Evolutionary conservation across 2,888 invertebrate species (phyloP).

Genomic region (Xylocampa areola): DNA sequence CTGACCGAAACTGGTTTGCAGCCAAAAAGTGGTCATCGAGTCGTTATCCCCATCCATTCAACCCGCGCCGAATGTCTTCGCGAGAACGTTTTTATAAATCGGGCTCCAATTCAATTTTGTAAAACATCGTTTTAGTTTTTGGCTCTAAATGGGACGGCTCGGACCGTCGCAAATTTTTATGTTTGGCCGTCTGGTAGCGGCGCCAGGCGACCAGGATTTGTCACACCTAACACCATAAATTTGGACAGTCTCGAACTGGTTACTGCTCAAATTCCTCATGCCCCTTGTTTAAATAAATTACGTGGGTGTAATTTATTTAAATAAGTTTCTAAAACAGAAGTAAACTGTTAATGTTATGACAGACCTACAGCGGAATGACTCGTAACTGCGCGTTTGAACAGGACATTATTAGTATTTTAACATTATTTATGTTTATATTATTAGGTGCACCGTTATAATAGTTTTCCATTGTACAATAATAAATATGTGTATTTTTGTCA

Average conservation of each 20-base stretch:
- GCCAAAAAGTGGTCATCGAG: slow-evolving; percentile 68
- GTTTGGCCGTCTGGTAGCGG: slow-evolving; percentile 42
- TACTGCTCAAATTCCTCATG: slow-evolving; percentile 49
- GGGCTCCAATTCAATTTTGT: slow-evolving; percentile 58
- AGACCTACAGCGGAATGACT: slow-evolving; percentile 14
- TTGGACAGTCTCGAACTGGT: slow-evolving; percentile 41
- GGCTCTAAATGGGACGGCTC: slow-evolving; percentile 57
- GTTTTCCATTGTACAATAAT: slow-evolving; percentile 18
- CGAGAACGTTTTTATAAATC: slow-evolving; percentile 64
- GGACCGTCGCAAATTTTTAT: slow-evolving; percentile 49
- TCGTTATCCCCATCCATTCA: slow-evolving; percentile 75
- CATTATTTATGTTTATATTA: slow-evolving; percentile 14
- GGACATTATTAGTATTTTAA: slow-evolving; percentile 11
- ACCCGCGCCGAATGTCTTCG: slow-evolving; percentile 65
- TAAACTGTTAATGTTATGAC: slow-evolving; percentile 37
- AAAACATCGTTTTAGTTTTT: slow-evolving; percentile 67
- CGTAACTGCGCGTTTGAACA: slow-evolving; percentile 14
- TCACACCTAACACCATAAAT: slow-evolving; percentile 47
- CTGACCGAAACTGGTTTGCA: slow-evolving; percentile 72
- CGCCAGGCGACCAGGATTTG: slow-evolving; percentile 56
- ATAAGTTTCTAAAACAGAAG: slow-evolving; percentile 44
- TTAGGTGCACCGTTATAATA: slow-evolving; percentile 12
- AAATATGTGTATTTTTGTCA: slow-evolving; percentile 17
- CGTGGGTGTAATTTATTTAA: slow-evolving; percentile 50
- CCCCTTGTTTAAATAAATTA: slow-evolving; percentile 52